Evolutionary conservation across 1,140 invertebrate genomes (phyloP).

Genomic region (Drosophila funebris): DNA sequence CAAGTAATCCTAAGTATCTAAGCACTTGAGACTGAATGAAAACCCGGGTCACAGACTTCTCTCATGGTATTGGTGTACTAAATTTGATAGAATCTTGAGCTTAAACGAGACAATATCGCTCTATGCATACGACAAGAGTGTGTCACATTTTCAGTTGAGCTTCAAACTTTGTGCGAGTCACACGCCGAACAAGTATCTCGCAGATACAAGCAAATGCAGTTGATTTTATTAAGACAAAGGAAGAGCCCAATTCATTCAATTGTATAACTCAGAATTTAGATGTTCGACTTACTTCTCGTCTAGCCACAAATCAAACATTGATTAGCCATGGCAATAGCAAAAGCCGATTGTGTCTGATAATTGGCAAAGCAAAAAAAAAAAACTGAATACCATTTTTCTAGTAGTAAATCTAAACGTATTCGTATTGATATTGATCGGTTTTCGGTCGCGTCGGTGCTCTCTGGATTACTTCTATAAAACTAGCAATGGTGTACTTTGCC

Average conservation of each 20-base stretch:
- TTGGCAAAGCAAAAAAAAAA: conserved; percentile 3
- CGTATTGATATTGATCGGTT: conserved; percentile 41
- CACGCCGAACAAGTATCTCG: conserved; percentile 46
- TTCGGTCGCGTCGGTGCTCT: conserved; percentile 7
- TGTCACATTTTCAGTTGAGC: conserved; percentile 49
- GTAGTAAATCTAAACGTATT: background rate
- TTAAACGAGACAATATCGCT: conserved; percentile 59
- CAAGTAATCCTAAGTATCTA: conserved; percentile 29
- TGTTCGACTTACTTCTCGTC: background rate
- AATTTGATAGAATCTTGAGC: conserved; percentile 67
- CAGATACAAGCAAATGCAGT: conserved; percentile 16
- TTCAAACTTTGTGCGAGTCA: conserved; percentile 55
- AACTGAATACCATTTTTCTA: too few species aligned
- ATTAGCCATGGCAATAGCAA: conserved; percentile 28
- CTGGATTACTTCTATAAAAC: conserved; percentile 24
- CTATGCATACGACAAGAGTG: conserved; percentile 38
- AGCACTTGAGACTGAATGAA: conserved; percentile 49
- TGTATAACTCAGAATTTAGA: conserved; percentile 35
- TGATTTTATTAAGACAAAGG: conserved; percentile 19
- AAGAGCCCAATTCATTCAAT: conserved; percentile 50
- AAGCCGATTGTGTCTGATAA: conserved; percentile 12
- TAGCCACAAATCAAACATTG: conserved; percentile 4
- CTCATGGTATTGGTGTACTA: conserved; percentile 60
- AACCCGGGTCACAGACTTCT: conserved; percentile 37
- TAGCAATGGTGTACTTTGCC: conserved; percentile 72